Evolutionary conservation across 2,888 invertebrate genomes (phyloP).

Genomic region (Hedya salicella): DNA sequence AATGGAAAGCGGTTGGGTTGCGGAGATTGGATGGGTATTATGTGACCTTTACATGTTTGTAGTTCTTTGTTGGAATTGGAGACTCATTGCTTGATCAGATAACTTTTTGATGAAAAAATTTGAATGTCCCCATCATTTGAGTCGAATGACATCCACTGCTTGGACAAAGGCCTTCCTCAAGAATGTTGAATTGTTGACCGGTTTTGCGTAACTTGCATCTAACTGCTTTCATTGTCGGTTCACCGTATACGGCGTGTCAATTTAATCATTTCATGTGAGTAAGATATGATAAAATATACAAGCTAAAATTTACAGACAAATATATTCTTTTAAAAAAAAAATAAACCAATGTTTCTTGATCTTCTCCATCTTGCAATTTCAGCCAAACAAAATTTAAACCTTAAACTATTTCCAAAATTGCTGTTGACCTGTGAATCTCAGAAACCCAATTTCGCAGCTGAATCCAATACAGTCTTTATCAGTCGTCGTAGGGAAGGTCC

Average conservation of each 20-base stretch:
- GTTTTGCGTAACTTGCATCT: no score
- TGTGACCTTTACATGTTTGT: background rate
- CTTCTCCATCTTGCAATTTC: background rate
- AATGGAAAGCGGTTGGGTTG: conserved; percentile 27
- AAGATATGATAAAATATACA: no score
- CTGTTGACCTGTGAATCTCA: conserved; percentile 5
- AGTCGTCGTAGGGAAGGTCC: conserved; percentile 32
- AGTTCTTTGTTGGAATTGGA: conserved; percentile 5
- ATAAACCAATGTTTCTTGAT: no score
- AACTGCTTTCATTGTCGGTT: no score
- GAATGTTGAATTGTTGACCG: no score
- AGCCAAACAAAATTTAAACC: background rate
- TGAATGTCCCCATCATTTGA: no score
- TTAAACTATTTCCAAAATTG: background rate
- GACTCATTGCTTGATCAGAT: background rate
- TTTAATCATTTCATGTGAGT: no score
- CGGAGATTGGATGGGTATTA: background rate
- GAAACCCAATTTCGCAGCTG: conserved; percentile 9
- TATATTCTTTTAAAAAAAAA: no score
- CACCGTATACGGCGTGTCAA: no score
- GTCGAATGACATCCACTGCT: no score
- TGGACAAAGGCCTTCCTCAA: no score
- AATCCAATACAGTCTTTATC: conserved; percentile 31
- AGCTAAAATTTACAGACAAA: no score
- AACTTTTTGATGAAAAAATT: background rate